Evolutionary conservation across 2,888 invertebrate species (phyloP).

Genomic region (Chaetoderma sp.): DNA sequence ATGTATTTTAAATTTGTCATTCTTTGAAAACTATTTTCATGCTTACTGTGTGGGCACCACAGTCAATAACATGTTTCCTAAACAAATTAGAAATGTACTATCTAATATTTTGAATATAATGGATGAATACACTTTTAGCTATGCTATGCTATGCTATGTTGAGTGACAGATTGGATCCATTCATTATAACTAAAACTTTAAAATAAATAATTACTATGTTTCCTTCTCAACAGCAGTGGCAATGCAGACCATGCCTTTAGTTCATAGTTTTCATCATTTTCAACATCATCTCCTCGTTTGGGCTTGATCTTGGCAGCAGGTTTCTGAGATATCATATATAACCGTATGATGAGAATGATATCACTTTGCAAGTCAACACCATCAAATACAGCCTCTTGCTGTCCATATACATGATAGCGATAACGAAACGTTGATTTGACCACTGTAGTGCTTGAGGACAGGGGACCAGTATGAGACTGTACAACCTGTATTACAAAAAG

Average conservation of each 20-base stretch:
- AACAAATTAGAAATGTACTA: too few relatives aligned
- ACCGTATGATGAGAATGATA: slow-evolving; percentile 59
- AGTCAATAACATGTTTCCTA: too few relatives aligned
- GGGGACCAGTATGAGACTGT: slow-evolving; percentile 60
- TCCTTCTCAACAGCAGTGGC: slow-evolving; percentile 50
- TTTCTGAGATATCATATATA: slow-evolving; percentile 57
- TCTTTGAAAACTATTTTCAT: too few relatives aligned
- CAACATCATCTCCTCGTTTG: slow-evolving; percentile 28
- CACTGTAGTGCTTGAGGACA: slow-evolving; percentile 63
- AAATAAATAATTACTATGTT: slow-evolving; percentile 39
- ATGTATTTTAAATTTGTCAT: too few relatives aligned
- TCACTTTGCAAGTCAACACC: slow-evolving; percentile 59
- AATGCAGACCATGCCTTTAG: slow-evolving; percentile 64
- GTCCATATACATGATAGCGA: slow-evolving; percentile 66
- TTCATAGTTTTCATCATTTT: slow-evolving; percentile 54
- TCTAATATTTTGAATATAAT: too few relatives aligned
- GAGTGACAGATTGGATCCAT: too few relatives aligned
- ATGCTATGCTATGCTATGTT: too few relatives aligned
- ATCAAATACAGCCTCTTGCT: slow-evolving; percentile 64
- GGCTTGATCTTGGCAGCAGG: slow-evolving; percentile 36
- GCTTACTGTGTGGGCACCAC: too few relatives aligned
- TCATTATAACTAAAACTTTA: too few relatives aligned
- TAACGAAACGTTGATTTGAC: slow-evolving; percentile 63
- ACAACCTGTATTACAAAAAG: slow-evolving; percentile 48
- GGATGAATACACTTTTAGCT: too few relatives aligned